Base-by-base conservation (phyloP, 2,888 invertebrate species). In the Megaustenia siamemsis region DNA sequence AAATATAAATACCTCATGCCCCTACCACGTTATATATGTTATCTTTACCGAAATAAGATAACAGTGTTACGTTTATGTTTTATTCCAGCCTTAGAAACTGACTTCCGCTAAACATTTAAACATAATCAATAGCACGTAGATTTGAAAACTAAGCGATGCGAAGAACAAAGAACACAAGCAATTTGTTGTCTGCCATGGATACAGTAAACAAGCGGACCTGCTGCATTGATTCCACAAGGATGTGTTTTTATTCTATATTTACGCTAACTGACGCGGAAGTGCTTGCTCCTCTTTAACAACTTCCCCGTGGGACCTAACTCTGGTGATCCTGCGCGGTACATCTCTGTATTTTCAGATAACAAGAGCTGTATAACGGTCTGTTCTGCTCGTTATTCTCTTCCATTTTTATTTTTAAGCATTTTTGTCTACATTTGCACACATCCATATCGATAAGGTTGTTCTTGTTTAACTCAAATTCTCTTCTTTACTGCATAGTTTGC, bases 131-230 rank as follows among this genome's bases (percentile, higher is more conserved):
- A 43, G 24, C 71, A 45, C 2, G 28, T 28, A 73, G 45, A 1
- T 73, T 21, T 73, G 45, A 73, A 69, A 43, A 28, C 21, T 43
- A 73, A 73, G 15, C 71, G 71, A 18, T 45, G 45, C 12, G 43
- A 73, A 73, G 28, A 73, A 73, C 43, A 73, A 73, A 45, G 45
- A 73, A 73, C 28, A 28, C 71, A 73, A 73, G 28, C 45, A 73
- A 73, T 73, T 45, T 73, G 45, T 24, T 45, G 18, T 28, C 43
- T 45, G 71, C 45, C n/a, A 0, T n/a, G 45, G 15, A 73, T 73
- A 28, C 45, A 4, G n/a, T 73, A 73, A 73, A 73, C 71, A 73
- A 24, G 28, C 38, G 71, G 71, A 45, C 45, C n/a, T 73, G n/a
- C n/a, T n/a, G 43, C 71, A 73, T 24, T 45, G 45, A 73, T 73